Percentiles rank a stretch among this genome's conserved stretches.
Conservation (phyloP, 2,113 vertebrate genomes). For the Oceanodroma tethys region DNA sequence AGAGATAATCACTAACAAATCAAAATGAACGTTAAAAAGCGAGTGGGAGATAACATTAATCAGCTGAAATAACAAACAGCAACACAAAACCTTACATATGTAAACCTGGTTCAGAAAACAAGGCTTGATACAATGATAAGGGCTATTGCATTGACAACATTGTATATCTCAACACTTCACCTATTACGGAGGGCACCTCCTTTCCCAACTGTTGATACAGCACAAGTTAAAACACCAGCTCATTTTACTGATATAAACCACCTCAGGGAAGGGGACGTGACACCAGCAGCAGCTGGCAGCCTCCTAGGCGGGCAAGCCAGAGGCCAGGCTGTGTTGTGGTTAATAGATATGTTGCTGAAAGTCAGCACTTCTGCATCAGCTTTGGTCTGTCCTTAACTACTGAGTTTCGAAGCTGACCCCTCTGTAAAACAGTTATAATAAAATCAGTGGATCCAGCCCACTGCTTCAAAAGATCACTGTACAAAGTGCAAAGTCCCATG, state of each 20-base stretch:
- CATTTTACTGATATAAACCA: not conserved
- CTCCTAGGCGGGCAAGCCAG: not conserved
- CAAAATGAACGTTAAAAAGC: accelerated
- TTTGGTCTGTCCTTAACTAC: not conserved
- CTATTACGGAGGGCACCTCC: not conserved
- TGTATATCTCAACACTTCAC: not conserved
- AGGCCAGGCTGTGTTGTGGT: not conserved
- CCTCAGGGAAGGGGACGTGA: not conserved
- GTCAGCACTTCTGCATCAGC: not conserved
- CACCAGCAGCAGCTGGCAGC: not conserved
- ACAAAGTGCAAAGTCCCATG: not conserved
- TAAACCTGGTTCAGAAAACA: not conserved
- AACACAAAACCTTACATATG: not conserved
- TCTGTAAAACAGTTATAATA: not conserved
- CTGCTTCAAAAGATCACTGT: accelerated
- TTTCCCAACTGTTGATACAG: not conserved
- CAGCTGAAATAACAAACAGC: not conserved
- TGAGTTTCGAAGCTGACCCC: not conserved
- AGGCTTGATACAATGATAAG: accelerated
- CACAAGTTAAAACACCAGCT: not conserved
- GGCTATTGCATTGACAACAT: accelerated
- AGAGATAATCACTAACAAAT: not conserved
- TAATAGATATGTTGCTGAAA: not conserved
- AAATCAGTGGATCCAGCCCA: not conserved
- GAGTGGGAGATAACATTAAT: not conserved